Evolutionary conservation across 2,888 invertebrate species (phyloP).

Genomic region (Drosophila leonis): DNA sequence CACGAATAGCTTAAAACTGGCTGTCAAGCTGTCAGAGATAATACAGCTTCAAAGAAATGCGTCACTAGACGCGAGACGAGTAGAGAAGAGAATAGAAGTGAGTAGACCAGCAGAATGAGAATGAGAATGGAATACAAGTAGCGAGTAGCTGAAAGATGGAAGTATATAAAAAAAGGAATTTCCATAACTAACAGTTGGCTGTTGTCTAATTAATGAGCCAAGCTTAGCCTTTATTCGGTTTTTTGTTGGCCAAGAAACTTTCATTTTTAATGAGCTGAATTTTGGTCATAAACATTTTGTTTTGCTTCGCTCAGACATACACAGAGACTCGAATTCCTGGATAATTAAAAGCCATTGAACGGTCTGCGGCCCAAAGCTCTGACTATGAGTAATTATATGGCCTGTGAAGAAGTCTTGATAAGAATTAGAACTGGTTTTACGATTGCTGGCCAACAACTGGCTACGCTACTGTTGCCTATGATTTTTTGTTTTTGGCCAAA

Average conservation of each 20-base stretch:
- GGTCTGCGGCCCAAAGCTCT: constrained; percentile 28
- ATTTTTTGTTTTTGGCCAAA: constrained; percentile 30
- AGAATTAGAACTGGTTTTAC: constrained; percentile 75
- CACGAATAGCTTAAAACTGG: constrained; percentile 1
- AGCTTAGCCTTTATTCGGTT: constrained; percentile 29
- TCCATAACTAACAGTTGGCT: constrained; percentile 33
- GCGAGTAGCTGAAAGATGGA: background rate
- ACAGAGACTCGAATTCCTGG: constrained; percentile 54
- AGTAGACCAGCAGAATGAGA: constrained; percentile 4
- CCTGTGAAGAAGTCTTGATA: constrained; percentile 71
- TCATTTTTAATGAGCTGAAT: constrained; percentile 75
- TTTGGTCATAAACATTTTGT: constrained; percentile 54
- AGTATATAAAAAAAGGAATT: constrained; percentile 28
- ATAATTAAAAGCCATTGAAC: constrained; percentile 76
- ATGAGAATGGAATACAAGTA: constrained; percentile 9
- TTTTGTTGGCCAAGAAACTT: constrained; percentile 58
- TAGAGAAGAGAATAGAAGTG: constrained; percentile 1
- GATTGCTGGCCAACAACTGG: constrained; percentile 18
- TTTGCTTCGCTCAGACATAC: constrained; percentile 38
- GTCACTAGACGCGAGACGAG: constrained; percentile 29
- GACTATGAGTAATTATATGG: constrained; percentile 73
- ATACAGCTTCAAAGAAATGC: constrained; percentile 37
- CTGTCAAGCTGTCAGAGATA: constrained; percentile 35
- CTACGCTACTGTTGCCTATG: constrained; percentile 5
- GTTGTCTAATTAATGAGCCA: constrained; percentile 69